phyloP scores from a whole-genome alignment of 2,797 vertebrate species.

The Pipistrellus pygmaeus region DNA sequence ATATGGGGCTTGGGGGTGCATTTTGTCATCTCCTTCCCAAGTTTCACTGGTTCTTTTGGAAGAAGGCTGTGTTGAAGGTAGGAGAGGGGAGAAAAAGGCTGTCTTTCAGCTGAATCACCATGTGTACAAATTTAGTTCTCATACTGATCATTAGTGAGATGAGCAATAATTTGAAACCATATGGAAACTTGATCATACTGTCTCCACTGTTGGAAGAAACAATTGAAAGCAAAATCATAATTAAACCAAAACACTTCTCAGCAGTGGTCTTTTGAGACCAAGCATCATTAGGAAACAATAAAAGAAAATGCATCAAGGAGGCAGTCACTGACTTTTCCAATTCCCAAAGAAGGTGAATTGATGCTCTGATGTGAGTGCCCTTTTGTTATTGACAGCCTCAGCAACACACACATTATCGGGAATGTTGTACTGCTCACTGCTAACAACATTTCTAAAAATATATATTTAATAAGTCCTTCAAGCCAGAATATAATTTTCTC shows the following conservation, averaged over 20 bases:
- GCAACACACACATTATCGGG: neutral
- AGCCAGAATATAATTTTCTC: neutral
- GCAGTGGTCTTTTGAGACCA: slow-evolving; percentile 43
- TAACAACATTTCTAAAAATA: slow-evolving; percentile 41
- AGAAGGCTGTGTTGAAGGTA: neutral
- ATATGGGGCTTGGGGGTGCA: neutral
- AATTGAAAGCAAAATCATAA: neutral
- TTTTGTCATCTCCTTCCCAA: neutral
- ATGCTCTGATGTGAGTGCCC: neutral
- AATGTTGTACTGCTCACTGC: neutral
- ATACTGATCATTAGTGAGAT: neutral
- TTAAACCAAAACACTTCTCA: neutral
- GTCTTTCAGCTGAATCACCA: neutral
- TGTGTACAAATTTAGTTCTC: neutral
- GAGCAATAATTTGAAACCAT: slow-evolving; percentile 22
- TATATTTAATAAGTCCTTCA: neutral
- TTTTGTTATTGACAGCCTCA: neutral
- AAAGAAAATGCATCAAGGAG: neutral
- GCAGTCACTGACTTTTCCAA: neutral
- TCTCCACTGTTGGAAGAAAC: neutral
- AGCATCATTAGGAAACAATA: slow-evolving; percentile 30
- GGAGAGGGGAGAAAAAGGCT: neutral
- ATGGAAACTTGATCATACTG: neutral
- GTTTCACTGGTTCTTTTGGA: neutral
- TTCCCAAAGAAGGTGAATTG: neutral